phyloP scores from a whole-genome alignment of 2,113 vertebrate species.

The Lampris incognitus region DNA sequence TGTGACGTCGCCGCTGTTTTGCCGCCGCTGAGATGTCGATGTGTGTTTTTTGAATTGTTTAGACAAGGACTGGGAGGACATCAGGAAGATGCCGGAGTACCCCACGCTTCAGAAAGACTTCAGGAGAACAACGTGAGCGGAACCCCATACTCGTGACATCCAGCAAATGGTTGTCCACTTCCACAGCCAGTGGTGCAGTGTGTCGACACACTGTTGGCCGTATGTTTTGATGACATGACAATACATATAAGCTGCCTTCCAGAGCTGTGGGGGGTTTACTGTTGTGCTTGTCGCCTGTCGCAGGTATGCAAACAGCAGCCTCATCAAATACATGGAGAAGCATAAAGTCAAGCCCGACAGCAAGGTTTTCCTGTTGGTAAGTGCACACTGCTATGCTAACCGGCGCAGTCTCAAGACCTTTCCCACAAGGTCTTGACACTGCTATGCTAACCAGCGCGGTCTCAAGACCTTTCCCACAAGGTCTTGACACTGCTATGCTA shows the following conservation, averaged over 20 bases:
- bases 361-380: slow-evolving; percentile 97
- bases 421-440: too few relatives aligned
- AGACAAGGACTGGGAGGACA: slow-evolving; percentile 99
- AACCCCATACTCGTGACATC: background rate
- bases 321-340: slow-evolving; percentile 99
- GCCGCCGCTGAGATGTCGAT: background rate
- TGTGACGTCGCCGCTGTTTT: too few relatives aligned
- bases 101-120: slow-evolving; percentile 98
- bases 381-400: slow-evolving; percentile 11
- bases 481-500: too few relatives aligned
- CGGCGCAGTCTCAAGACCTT: too few relatives aligned
- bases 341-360: slow-evolving; percentile 99
- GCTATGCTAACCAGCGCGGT: too few relatives aligned
- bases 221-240: background rate
- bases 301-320: slow-evolving; percentile 98
- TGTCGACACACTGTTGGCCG: too few relatives aligned
- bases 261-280: background rate
- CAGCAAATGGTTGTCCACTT: too few relatives aligned
- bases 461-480: too few relatives aligned
- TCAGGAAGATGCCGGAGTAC: slow-evolving; percentile 99
- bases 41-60: slow-evolving; percentile 38
- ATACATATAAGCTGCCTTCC: background rate
- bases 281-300: slow-evolving; percentile 48
- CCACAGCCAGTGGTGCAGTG: too few relatives aligned
- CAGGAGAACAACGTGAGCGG: slow-evolving; percentile 97